Evolutionary conservation across 2,797 vertebrate genomes (phyloP), one percentile per base, ranked within the genome.

Genomic region (Orestias chungarensis): DNA sequence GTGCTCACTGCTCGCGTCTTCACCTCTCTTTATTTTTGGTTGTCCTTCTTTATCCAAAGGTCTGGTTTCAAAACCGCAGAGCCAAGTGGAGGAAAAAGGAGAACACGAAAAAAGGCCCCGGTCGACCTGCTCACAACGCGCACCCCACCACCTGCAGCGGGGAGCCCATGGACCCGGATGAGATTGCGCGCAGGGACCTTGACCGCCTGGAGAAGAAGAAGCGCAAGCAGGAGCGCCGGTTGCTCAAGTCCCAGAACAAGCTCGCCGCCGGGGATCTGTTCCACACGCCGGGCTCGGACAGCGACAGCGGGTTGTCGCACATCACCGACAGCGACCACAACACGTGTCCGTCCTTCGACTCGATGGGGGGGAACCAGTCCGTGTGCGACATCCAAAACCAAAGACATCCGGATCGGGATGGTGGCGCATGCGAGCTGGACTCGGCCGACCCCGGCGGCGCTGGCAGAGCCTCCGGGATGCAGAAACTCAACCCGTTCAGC

Each of bases 41-140:
- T 31, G 15, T 14, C 23, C 38, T 64, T 29, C 0, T 15, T 0
- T 27, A 4, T n/a, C 1, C n/a, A 2, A 91, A 99, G 98, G 98
- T 99, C 25, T 99, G 98, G 98, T 99, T 99, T 93, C 97, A 99
- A 93, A 99, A 99, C 81, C 97, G 98, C 82, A 95, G 98, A 88
- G 98, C 98, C 86, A 99, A 99, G 80, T 99, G 98, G 97, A 95
- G 98, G 87, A 99, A 99, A 93, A 99, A 99, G 86, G 98, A 99
- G 71, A 99, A 99, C 92, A 99, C 98, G 17, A 99, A 99, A 94
- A 99, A 99, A 40, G 98, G 98, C 66, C 97, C 98, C 0, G 98
- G 98, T 73, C 92, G 98, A 93, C 97, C 98, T 33, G 97, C 98
- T 4, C 98, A 99, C 94, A 99, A 99, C 94, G 98, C 98, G 0